Evolutionary conservation across 2,113 vertebrate species (phyloP).

Genomic region (Scatophagus argus): DNA sequence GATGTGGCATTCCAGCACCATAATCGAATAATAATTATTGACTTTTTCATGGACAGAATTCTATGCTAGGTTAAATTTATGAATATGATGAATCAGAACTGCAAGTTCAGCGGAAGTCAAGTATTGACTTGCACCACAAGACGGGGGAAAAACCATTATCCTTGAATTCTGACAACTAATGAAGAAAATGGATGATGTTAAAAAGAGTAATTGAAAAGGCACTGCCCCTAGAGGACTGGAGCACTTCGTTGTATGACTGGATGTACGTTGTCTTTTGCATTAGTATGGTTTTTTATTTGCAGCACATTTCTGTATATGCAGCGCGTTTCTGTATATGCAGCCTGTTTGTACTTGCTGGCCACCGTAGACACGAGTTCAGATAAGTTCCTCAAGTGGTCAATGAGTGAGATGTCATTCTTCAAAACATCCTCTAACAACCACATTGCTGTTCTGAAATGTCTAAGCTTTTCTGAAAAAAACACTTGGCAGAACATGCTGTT

Average conservation of each 20-base stretch:
- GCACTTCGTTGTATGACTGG: too few relatives aligned
- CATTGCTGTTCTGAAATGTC: conserved; percentile 13
- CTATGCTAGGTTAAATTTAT: conserved; percentile 62
- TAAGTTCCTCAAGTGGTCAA: too few relatives aligned
- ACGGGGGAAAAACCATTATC: conserved; percentile 27
- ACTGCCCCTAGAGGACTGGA: too few relatives aligned
- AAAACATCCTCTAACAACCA: conserved; percentile 10
- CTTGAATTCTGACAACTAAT: conserved; percentile 30
- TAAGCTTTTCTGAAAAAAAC: conserved; percentile 31
- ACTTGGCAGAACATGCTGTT: conserved; percentile 30
- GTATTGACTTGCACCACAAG: conserved; percentile 66
- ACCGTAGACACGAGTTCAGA: too few relatives aligned
- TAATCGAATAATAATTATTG: conserved; percentile 72
- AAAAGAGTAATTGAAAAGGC: conserved; percentile 20
- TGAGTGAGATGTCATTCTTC: not conserved
- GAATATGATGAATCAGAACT: conserved; percentile 75
- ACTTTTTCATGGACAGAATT: conserved; percentile 60
- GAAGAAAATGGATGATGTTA: conserved; percentile 3
- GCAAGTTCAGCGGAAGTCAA: conserved; percentile 67
- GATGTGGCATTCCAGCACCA: conserved; percentile 33
- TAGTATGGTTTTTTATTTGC: too few relatives aligned
- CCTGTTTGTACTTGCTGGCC: too few relatives aligned
- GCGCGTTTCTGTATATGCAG: too few relatives aligned
- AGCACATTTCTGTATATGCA: too few relatives aligned
- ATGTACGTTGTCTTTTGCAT: too few relatives aligned